Evolutionary conservation across 1,140 invertebrate genomes (phyloP).

Genomic region (Heliconius eleuchia): DNA sequence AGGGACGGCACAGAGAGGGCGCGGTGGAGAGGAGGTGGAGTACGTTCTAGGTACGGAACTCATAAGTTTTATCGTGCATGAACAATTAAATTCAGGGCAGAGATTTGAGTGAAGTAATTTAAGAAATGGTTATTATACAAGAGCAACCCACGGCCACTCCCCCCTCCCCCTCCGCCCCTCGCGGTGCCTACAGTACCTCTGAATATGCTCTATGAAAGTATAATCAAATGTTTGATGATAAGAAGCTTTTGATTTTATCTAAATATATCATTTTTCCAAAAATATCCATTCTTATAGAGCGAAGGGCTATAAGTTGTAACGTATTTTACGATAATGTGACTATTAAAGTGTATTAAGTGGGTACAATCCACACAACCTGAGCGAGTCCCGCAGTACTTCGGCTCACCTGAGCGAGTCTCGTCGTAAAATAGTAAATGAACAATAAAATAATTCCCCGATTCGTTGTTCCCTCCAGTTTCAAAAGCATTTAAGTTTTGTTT

Average conservation of each 20-base stretch:
- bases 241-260: too few relatives aligned
- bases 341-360: background rate
- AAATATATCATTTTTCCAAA: background rate
- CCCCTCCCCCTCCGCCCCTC: background rate
- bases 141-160: background rate
- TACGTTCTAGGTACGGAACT: conserved; percentile 13
- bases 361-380: background rate
- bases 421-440: background rate
- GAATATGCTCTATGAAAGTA: background rate
- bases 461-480: background rate
- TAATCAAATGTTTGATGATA: background rate
- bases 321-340: background rate
- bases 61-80: conserved; percentile 18
- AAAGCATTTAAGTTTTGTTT: conserved; percentile 8
- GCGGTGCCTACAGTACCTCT: background rate
- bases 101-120: conserved; percentile 9
- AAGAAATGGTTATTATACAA: conserved; percentile 12
- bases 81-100: conserved; percentile 18
- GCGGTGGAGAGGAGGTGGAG: background rate
- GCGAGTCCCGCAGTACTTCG: background rate
- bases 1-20: background rate
- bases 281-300: background rate
- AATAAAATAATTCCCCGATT: background rate
- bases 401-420: background rate
- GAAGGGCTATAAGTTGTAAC: background rate